Evolutionary conservation across 1,140 invertebrate species (phyloP).

Genomic region (Chrysopa pallens): DNA sequence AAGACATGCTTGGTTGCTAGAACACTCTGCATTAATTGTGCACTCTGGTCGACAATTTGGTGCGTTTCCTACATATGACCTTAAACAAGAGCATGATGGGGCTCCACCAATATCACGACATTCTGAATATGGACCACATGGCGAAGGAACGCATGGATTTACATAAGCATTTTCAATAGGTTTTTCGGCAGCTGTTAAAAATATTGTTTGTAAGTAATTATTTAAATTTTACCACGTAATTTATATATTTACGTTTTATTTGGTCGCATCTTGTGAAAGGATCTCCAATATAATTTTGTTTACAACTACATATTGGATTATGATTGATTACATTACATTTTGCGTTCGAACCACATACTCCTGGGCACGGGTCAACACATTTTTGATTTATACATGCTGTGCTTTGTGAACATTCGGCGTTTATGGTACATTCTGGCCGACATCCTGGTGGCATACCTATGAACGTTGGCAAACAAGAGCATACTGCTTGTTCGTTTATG

Average conservation of each 20-base stretch:
- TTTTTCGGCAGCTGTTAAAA: conserved; percentile 6
- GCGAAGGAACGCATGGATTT: conserved; percentile 26
- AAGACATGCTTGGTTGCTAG: conserved; percentile 40
- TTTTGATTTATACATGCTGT: conserved; percentile 41
- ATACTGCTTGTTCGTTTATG: conserved; percentile 30
- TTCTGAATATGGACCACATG: conserved; percentile 33
- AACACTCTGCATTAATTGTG: conserved; percentile 30
- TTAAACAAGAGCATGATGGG: conserved; percentile 34
- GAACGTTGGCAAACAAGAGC: conserved; percentile 36
- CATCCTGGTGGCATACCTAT: conserved; percentile 37
- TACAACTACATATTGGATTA: conserved; percentile 42
- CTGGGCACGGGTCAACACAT: conserved; percentile 41
- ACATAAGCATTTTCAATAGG: conserved; percentile 9
- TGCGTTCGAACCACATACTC: conserved; percentile 32
- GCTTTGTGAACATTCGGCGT: conserved; percentile 40
- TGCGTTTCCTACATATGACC: conserved; percentile 31
- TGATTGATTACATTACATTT: conserved; percentile 40
- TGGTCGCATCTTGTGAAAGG: conserved; percentile 29
- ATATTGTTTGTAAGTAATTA: conserved; percentile 1
- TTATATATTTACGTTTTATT: conserved; percentile 7
- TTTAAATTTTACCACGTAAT: neutral
- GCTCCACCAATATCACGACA: conserved; percentile 29
- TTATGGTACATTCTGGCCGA: conserved; percentile 37
- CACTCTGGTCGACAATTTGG: conserved; percentile 38
- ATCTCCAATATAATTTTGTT: conserved; percentile 33